Conservation (phyloP, 64 coral and sea anemone genomes). For the Hydrozoanthus tunicans region DNA sequence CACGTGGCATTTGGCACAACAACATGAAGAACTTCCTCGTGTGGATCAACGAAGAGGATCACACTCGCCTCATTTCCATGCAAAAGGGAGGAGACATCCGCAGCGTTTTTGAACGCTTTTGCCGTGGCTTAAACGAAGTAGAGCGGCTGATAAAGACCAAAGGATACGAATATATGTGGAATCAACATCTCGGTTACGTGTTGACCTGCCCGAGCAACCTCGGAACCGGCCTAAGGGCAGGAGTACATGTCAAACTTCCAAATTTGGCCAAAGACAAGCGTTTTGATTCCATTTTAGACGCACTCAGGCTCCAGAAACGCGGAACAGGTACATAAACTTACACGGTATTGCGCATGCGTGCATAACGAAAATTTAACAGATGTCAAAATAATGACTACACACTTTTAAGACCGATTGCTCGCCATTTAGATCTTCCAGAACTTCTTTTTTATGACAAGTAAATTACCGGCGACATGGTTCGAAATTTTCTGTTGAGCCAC, state of each 20-base stretch:
- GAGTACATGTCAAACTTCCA: constrained; percentile 98
- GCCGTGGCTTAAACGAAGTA: constrained; percentile 85
- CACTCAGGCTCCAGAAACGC: constrained; percentile 87
- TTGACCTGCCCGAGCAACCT: constrained; percentile 97
- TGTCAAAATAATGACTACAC: too few relatives aligned
- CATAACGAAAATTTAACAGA: too few relatives aligned
- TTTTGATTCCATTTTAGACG: constrained; percentile 79
- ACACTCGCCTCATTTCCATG: constrained; percentile 99
- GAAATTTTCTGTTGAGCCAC: too few relatives aligned
- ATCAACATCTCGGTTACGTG: constrained; percentile 92
- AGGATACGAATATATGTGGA: constrained; percentile 97
- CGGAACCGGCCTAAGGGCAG: constrained; percentile 92
- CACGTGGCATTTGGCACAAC: constrained; percentile 97
- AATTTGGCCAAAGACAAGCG: constrained; percentile 88
- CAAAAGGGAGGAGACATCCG: constrained; percentile 95
- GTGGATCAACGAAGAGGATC: constrained; percentile 98
- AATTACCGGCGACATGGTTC: too few relatives aligned
- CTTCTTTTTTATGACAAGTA: too few relatives aligned
- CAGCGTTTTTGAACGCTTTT: constrained; percentile 93
- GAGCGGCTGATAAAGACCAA: constrained; percentile 93
- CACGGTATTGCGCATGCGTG: too few relatives aligned
- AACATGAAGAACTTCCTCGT: constrained; percentile 93
- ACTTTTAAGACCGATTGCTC: too few relatives aligned
- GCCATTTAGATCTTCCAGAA: too few relatives aligned
- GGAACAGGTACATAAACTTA: constrained; percentile 68